phyloP scores from a whole-genome alignment of 1,140 invertebrate genomes.

The Papilio polytes region DNA sequence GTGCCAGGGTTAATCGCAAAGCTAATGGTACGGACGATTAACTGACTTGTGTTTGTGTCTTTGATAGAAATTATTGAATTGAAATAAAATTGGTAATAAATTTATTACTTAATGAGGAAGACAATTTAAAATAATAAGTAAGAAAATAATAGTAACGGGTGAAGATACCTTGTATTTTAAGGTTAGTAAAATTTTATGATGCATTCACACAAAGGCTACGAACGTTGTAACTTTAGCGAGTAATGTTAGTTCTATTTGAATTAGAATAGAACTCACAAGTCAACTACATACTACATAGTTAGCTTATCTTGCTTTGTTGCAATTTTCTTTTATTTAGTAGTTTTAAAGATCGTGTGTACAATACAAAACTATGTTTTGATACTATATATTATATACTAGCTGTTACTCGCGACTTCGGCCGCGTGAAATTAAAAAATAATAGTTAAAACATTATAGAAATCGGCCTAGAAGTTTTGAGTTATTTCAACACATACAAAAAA shows the following conservation, averaged over 20 bases:
- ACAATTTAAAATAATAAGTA: neutral
- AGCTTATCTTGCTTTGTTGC: neutral
- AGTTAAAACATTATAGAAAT: too few species aligned
- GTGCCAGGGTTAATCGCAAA: constrained; percentile 30
- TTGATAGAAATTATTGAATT: neutral
- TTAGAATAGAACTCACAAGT: neutral
- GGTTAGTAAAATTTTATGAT: neutral
- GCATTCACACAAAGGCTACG: neutral
- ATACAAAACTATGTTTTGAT: neutral
- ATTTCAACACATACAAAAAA: too few species aligned
- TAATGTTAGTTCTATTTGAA: neutral
- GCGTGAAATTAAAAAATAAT: too few species aligned
- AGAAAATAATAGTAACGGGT: neutral
- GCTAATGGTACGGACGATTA: constrained; percentile 5
- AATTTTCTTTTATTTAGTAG: neutral
- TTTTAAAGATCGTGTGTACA: neutral
- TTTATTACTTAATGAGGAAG: neutral
- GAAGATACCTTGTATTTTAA: neutral
- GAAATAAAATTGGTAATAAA: neutral
- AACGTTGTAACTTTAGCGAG: neutral
- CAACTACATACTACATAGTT: neutral
- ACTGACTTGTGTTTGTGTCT: constrained; percentile 18
- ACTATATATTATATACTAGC: neutral
- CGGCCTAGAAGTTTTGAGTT: too few species aligned
- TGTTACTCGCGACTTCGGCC: too few species aligned